Evolutionary conservation across 2,888 invertebrate species (phyloP), one percentile per base, ranked within the genome.

Genomic region (Netelia inedita): DNA sequence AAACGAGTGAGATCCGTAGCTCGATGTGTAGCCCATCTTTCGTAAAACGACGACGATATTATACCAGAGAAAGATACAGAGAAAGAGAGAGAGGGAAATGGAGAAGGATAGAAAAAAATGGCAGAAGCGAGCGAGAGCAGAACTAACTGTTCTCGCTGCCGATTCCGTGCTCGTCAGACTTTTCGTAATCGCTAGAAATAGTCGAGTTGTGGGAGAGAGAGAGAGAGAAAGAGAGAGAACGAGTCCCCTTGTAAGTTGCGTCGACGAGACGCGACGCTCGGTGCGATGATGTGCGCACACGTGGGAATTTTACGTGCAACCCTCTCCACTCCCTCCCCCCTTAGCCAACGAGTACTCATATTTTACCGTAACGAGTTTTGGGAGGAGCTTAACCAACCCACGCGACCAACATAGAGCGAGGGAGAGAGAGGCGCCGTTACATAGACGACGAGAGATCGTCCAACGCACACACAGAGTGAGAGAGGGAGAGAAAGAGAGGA

Each of bases 141-240:
- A 55, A 65, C 16, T 41, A 61, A 28, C 41, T 11, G 68, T 28
- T 50, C 55, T 53, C 50, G 28, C 43, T 59, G 28, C 28, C 28
- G 28, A 28, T 28, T 28, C 5, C 28, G 35, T 46, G 72, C 72
- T 19, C 11, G 41, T 66, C 28, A 28, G 73, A 72, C 59, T 76
- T 86, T 85, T 80, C 82, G 82, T 85, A 87, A 87, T 87, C 86
- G 83, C 85, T 86, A 83, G 87, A 85, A 88, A 87, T 87, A 87
- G 88, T 87, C 71, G 84, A 80, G 76, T 82, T 71, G 53, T 41
- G 23, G 19, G 69, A 41, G 57, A 28, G 28, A 28, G 5, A 28
- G 28, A 28, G 28, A 28, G 28, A 14, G 5, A 63, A 21, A 43
- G 43, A 59, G 23, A 19, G 71, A 19, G 46, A 63, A 72, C 23